phyloP scores from a whole-genome alignment of 2,888 invertebrate genomes.

The Cheilosia urbana region DNA sequence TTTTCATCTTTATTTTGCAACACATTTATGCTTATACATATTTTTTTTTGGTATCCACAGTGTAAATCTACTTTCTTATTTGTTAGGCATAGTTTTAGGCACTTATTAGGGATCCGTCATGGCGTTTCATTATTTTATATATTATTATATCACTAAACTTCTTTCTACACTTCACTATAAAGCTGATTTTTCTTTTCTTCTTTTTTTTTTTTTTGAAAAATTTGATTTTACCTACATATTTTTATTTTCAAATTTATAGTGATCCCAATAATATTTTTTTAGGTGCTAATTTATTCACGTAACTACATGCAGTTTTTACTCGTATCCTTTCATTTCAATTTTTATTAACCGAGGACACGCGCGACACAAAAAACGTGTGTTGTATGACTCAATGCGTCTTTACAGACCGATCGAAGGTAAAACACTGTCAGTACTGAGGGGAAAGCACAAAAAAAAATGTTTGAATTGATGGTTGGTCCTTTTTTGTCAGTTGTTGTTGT shows the following conservation, averaged over 20 bases:
- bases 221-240: not conserved
- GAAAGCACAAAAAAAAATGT: constrained; percentile 50
- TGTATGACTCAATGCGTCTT: constrained; percentile 58
- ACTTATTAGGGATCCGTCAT: constrained; percentile 13
- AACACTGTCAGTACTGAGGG: constrained; percentile 59
- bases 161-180: constrained; percentile 13
- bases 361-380: constrained; percentile 48
- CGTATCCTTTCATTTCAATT: constrained; percentile 18
- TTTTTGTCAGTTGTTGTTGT: constrained; percentile 52
- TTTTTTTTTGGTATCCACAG: constrained; percentile 18
- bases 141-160: not conserved
- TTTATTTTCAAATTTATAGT: too few species aligned
- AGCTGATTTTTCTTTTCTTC: not conserved
- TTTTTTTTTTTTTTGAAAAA: not conserved
- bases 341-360: constrained; percentile 54
- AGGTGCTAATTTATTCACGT: not conserved
- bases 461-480: constrained; percentile 60
- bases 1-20: not conserved
- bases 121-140: not conserved
- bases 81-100: not conserved
- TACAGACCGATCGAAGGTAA: constrained; percentile 65
- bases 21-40: not conserved
- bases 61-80: constrained; percentile 8
- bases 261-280: too few species aligned
- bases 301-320: not conserved